These are phyloP conservation scores for Drosophila miranda DNA, from an alignment of 1,140 invertebrate genomes.

Conservation along the genomic window DNA sequence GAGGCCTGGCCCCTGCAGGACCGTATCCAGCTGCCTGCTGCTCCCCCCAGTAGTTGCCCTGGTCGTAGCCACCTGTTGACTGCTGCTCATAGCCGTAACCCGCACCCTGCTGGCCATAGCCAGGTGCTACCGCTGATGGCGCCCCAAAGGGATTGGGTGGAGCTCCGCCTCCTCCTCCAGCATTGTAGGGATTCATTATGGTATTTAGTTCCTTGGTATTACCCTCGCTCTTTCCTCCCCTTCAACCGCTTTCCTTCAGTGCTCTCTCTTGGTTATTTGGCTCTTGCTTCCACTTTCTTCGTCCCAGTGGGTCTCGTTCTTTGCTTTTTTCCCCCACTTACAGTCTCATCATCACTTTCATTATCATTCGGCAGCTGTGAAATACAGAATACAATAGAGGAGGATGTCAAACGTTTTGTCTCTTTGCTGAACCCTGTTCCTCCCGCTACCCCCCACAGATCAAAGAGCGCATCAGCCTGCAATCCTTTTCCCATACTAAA, in stretches of 20 bases:
- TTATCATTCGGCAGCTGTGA: conserved; percentile 46
- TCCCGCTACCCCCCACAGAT: too few relatives aligned
- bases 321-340: conserved; percentile 41
- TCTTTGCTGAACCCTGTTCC: neutral
- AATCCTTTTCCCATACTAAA: neutral
- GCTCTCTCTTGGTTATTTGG: conserved; percentile 8
- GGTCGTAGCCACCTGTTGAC: conserved; percentile 62
- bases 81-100: conserved; percentile 68
- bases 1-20: conserved; percentile 83
- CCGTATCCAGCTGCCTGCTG: conserved; percentile 61
- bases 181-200: conserved; percentile 72
- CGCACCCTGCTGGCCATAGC: conserved; percentile 49
- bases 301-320: neutral
- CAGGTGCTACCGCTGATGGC: conserved; percentile 41
- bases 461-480: too few relatives aligned
- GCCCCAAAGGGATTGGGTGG: conserved; percentile 69
- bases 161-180: conserved; percentile 43
- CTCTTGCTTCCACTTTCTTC: conserved; percentile 46
- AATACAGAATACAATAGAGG: conserved; percentile 27
- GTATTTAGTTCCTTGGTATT: conserved; percentile 18
- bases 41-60: conserved; percentile 41
- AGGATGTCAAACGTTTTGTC: conserved; percentile 26
- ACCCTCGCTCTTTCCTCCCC: conserved; percentile 9
- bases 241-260: conserved; percentile 9
- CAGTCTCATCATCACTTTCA: conserved; percentile 44